Conservation (phyloP, 1,140 invertebrate genomes). For the Formica selysi region DNA sequence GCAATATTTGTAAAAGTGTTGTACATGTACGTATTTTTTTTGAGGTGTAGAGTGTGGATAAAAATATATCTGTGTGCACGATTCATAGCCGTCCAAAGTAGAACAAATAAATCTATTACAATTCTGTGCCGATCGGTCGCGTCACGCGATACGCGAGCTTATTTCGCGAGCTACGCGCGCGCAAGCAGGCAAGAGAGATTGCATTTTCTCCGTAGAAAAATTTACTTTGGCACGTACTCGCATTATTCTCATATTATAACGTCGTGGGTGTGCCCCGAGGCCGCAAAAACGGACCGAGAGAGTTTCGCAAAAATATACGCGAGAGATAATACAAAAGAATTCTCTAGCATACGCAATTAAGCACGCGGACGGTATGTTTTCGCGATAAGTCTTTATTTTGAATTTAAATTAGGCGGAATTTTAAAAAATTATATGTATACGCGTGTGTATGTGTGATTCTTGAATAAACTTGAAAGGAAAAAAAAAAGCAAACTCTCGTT, state of each 20-base stretch:
- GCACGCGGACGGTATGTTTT: not conserved
- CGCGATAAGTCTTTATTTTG: constrained; percentile 19
- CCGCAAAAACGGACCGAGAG: not conserved
- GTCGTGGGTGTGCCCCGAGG: not conserved
- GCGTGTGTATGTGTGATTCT: no score
- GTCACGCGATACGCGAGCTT: constrained; percentile 18
- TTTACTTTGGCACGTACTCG: not conserved
- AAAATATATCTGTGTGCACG: constrained; percentile 76
- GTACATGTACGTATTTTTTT: constrained; percentile 61
- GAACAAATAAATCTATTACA: constrained; percentile 77
- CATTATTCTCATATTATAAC: constrained; percentile 21
- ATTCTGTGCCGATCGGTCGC: constrained; percentile 72
- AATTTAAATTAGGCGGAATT: constrained; percentile 5
- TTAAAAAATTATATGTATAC: not conserved
- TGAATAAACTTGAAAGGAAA: no score
- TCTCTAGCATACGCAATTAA: constrained; percentile 19
- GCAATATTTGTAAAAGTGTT: constrained; percentile 53
- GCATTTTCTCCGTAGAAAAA: constrained; percentile 15
- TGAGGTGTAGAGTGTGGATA: constrained; percentile 70
- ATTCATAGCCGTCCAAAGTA: constrained; percentile 77
- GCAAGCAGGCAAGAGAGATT: not conserved
- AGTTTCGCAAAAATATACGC: constrained; percentile 20
- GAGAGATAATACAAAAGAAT: constrained; percentile 23
- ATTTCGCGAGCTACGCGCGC: not conserved
- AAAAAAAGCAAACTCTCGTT: not conserved